phyloP scores from a whole-genome alignment of 2,113 vertebrate genomes.

The Crotalus horridus region DNA sequence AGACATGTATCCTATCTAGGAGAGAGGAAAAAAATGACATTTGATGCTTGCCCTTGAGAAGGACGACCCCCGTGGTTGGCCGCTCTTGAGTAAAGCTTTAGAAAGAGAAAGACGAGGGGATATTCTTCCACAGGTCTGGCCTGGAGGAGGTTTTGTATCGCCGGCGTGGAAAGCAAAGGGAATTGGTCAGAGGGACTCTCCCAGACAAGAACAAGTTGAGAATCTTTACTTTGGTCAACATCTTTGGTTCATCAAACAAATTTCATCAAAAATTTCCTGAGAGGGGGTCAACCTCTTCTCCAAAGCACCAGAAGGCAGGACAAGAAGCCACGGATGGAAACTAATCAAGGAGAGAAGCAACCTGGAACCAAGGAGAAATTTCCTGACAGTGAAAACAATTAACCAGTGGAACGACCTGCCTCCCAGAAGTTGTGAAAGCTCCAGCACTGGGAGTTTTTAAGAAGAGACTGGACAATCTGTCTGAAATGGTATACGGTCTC shows the following conservation, averaged over 20 bases:
- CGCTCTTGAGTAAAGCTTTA: background rate
- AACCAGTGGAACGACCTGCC: too few species aligned
- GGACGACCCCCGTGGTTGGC: background rate
- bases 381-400: too few species aligned
- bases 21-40: background rate
- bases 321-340: too few species aligned
- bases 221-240: background rate
- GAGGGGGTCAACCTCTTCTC: too few species aligned
- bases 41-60: slow-evolving; percentile 45
- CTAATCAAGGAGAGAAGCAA: too few species aligned
- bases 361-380: too few species aligned
- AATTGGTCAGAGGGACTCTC: background rate
- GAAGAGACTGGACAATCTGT: too few species aligned
- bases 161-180: background rate
- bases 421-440: too few species aligned
- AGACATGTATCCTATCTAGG: background rate
- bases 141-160: background rate
- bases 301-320: too few species aligned
- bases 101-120: background rate
- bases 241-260: background rate
- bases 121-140: background rate
- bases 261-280: too few species aligned
- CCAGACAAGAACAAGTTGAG: background rate
- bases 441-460: too few species aligned
- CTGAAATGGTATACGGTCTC: too few species aligned